Evolutionary conservation across 2,113 vertebrate species (phyloP), one percentile per base, ranked within the genome.

Genomic region (Odobenus rosmarus): DNA sequence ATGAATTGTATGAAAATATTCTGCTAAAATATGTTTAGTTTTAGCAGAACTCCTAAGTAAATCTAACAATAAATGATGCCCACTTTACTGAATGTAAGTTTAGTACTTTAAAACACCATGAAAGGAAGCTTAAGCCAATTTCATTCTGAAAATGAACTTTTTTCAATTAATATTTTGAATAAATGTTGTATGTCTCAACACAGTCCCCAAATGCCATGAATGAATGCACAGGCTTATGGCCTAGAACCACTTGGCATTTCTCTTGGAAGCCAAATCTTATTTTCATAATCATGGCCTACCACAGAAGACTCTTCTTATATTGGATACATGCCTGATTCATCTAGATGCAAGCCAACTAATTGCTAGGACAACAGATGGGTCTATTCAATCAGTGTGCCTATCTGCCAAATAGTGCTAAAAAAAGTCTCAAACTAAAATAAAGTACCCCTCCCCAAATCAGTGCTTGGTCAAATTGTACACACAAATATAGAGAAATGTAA

Each of bases 361-460:
- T 85, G 92, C 93, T 97, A 94, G 62, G 93, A 97, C 87, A 97
- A 88, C 98, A 98, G 97, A 98, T 98, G 97, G 96, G 62, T 61
- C 96, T 96, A 92, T 96, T 97, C 96, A 97, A 26, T 93, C 67
- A 16, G 69, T 92, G 69, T 85, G 53, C 19, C 69, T 90, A 90
- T 76, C 74, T 97, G 97, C 96, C 97, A 98, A 97, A 76, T 51
- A 84, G 92, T 64, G 53, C 80, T 77, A 16, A 88, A 91, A 93
- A 95, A 76, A 59, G 53, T 79, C 69, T 94, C 93, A 93, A 86
- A 85, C 55, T 97, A 92, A 90, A 96, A 96, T 95, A 89, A 95
- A 88, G 51, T 33, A 86, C 7, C 12, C 31, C 67, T 36, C 28
- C 36, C 18, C 14, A 93, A 96, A 90, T 82, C 88, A 96, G 31